phyloP scores from a whole-genome alignment of 2,113 vertebrate species.

The Myrmecophaga tridactyla region DNA sequence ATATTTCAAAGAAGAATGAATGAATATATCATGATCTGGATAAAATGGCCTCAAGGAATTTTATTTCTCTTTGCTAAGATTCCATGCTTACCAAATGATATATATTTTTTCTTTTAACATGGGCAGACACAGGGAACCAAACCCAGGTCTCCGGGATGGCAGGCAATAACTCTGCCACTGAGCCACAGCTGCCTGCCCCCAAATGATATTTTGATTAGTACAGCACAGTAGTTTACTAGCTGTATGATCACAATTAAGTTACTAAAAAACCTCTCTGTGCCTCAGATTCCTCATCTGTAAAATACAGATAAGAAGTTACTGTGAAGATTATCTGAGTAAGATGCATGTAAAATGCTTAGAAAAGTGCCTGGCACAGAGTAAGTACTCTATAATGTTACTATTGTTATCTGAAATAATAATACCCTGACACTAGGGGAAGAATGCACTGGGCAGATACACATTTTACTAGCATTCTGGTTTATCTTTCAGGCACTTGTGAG shows the following conservation, averaged over 20 bases:
- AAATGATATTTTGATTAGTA: not conserved
- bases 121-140: no score
- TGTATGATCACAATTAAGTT: not conserved
- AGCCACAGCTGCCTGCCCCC: no score
- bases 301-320: not conserved
- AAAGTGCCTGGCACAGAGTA: not conserved
- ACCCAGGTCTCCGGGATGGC: no score
- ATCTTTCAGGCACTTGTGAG: not conserved
- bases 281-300: constrained; percentile 2
- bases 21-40: not conserved
- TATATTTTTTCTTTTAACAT: no score
- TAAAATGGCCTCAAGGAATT: not conserved
- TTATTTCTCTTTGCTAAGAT: not conserved
- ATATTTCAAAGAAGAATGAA: not conserved
- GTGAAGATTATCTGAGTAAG: not conserved
- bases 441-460: not conserved
- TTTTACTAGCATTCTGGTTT: not conserved
- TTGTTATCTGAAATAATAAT: not conserved
- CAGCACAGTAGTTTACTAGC: not conserved
- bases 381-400: not conserved
- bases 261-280: not conserved
- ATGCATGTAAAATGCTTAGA: constrained; percentile 29
- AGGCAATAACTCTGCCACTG: no score
- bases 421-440: not conserved
- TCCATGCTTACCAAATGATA: not conserved